Conservation (phyloP, 2,888 invertebrate genomes). For the Cheilosia vernalis region DNA sequence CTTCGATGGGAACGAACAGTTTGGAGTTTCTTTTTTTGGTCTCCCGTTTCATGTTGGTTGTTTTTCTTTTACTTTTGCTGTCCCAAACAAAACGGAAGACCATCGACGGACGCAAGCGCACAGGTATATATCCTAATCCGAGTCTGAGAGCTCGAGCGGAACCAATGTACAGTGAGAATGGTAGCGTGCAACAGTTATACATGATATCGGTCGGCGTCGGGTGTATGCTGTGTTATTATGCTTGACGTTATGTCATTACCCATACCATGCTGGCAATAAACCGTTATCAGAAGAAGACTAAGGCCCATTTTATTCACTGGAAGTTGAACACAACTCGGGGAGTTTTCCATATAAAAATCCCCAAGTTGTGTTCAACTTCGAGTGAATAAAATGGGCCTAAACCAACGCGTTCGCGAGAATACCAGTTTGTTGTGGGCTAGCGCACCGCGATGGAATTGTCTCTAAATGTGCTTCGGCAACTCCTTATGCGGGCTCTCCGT, state of each 20-base stretch:
- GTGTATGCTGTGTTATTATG: slow-evolving; percentile 63
- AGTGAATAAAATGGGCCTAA: too few relatives aligned
- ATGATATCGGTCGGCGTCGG: slow-evolving; percentile 34
- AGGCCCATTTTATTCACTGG: too few relatives aligned
- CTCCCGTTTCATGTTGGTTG: slow-evolving; percentile 14
- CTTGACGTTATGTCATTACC: slow-evolving; percentile 67
- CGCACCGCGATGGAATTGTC: slow-evolving; percentile 9
- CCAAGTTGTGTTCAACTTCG: too few relatives aligned
- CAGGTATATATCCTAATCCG: too few relatives aligned
- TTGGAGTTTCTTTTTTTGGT: slow-evolving; percentile 38
- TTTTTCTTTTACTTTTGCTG: slow-evolving; percentile 12
- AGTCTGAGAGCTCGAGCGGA: slow-evolving; percentile 13
- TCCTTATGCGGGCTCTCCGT: slow-evolving; percentile 14
- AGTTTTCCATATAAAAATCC: too few relatives aligned
- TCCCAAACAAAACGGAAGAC: slow-evolving; percentile 44
- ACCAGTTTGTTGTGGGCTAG: slow-evolving; percentile 36
- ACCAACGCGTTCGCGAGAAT: slow-evolving; percentile 29
- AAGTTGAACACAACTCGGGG: too few relatives aligned
- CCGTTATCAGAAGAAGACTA: slow-evolving; percentile 60
- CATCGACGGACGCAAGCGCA: slow-evolving; percentile 10
- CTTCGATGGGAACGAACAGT: background rate
- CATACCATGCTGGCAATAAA: slow-evolving; percentile 38
- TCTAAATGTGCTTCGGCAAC: slow-evolving; percentile 16
- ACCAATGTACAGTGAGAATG: slow-evolving; percentile 34
- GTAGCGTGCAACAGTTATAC: slow-evolving; percentile 69